Base-by-base conservation (phyloP, 2,797 vertebrate genomes). In the Crocodylus rhombifer region DNA sequence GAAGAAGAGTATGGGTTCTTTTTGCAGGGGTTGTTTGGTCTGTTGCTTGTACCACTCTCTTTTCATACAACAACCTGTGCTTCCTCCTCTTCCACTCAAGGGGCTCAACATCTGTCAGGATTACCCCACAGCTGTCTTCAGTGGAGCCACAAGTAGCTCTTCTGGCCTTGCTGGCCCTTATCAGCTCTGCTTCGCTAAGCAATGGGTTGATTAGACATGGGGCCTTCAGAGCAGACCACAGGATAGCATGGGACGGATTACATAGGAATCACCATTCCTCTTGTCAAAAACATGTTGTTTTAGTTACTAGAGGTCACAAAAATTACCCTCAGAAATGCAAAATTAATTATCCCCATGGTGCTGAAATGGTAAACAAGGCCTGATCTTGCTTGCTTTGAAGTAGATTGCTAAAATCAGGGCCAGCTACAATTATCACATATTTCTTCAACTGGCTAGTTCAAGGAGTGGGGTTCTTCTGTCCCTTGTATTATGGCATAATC, bases 341-440 rank as follows among this genome's bases (percentile, higher is more conserved):
- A 91, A 91, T 89, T 79, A 92, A 79, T 92, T 78, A 33, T 63
- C 36, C 36, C 79, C 8, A 76, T 90, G 87, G 78, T 82, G 64
- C 63, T 84, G 83, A 80, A 87, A 57, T 1, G 3, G 57, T 64
- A 85, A 82, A 21, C n/a, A 30, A 16, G 76, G 67, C 90, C 82
- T 91, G 80, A 90, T 89, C 25, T 76, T 92, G 67, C 42, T 77
- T 91, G 21, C 61, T 80, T 79, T 69, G 81, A 69, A 88, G 67
- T 23, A 42, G 1, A 76, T 88, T 42, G 81, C 51, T 65, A 58
- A 69, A 84, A 60, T 51, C 25, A 55, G 1, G 65, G 23, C 51
- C 26, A 62, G 11, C 0, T 0, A 57, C 82, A 91, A 64, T 14
- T 94, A 82, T 86, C 83, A 87, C 51, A 81, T 7, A 42, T 42